These are phyloP conservation scores for Anarsia innoxiella DNA, from an alignment of 2,888 invertebrate genomes.

Conservation along the genomic window DNA sequence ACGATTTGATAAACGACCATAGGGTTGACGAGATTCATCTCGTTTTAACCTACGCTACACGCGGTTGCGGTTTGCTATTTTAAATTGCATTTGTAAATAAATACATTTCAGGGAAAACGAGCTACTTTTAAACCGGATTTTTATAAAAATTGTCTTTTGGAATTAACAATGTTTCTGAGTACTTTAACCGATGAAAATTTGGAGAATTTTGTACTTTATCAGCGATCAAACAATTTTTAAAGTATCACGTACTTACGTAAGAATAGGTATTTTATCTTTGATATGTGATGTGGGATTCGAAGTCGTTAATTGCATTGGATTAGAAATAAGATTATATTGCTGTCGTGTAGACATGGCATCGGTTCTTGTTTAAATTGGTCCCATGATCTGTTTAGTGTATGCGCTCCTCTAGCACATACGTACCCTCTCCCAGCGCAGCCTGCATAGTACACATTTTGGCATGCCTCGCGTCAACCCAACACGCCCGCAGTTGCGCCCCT, in stretches of 20 bases:
- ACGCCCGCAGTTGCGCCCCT: not conserved
- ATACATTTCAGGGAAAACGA: constrained; percentile 3
- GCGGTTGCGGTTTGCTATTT: too few species aligned
- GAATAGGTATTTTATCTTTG: not conserved
- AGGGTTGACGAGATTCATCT: too few species aligned
- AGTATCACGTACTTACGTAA: constrained; percentile 5
- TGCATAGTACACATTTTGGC: not conserved
- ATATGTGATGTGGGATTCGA: not conserved
- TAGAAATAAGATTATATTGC: constrained; percentile 19
- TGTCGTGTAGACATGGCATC: constrained; percentile 34
- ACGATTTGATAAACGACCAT: too few species aligned
- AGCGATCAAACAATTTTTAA: constrained; percentile 1
- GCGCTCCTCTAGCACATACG: not conserved
- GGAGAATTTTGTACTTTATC: constrained; percentile 3
- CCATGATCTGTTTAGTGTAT: too few species aligned
- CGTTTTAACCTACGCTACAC: too few species aligned
- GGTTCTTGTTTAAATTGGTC: not conserved
- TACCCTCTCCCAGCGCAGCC: not conserved
- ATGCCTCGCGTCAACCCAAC: not conserved
- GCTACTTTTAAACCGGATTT: constrained; percentile 5
- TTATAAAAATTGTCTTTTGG: not conserved
- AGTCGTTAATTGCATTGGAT: too few species aligned
- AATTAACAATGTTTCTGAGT: not conserved
- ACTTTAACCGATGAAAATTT: constrained; percentile 1
- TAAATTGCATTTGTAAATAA: constrained; percentile 3